A percentile compares a stretch with the other conserved stretches of the same genome.
Evolutionary conservation across 1,140 invertebrate genomes (phyloP).

Genomic region (Drosophila burlai): DNA sequence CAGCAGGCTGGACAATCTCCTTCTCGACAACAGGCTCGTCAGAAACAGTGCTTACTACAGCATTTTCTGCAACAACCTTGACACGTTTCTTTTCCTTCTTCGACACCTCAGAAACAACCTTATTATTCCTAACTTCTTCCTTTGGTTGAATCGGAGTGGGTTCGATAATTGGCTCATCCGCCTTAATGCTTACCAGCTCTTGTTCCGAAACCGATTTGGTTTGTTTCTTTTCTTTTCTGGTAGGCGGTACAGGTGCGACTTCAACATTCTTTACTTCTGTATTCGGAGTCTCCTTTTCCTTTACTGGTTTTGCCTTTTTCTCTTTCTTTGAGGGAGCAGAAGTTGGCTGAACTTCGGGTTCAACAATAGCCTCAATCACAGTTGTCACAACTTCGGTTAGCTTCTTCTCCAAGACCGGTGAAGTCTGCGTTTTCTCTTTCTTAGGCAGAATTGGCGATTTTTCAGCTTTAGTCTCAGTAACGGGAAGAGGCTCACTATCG

Average conservation of each 20-base stretch:
- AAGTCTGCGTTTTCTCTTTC: constrained; percentile 42
- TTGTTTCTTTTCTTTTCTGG: constrained; percentile 42
- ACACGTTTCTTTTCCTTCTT: constrained; percentile 28
- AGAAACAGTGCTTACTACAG: not conserved
- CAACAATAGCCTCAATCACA: constrained; percentile 13
- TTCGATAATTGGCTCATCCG: constrained; percentile 1
- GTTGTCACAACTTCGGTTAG: constrained; percentile 23
- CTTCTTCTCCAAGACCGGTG: constrained; percentile 32
- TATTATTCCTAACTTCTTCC: not conserved
- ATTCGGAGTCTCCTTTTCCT: constrained; percentile 13
- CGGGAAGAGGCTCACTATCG: constrained; percentile 18
- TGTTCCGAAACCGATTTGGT: constrained; percentile 9
- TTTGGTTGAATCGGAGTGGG: not conserved
- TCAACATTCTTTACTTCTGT: constrained; percentile 12
- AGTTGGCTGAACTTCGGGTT: constrained; percentile 27
- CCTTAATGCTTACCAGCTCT: not conserved
- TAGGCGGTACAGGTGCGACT: constrained; percentile 22
- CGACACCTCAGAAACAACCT: not conserved
- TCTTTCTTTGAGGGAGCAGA: constrained; percentile 38
- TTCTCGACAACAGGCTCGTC: constrained; percentile 1
- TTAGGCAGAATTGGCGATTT: constrained; percentile 19
- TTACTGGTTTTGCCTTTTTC: constrained; percentile 37
- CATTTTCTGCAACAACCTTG: not conserved
- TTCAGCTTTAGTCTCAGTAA: constrained; percentile 18
- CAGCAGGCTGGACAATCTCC: constrained; percentile 2